Conservation (phyloP, 2,888 invertebrate species). For the Augiades crinisus region DNA sequence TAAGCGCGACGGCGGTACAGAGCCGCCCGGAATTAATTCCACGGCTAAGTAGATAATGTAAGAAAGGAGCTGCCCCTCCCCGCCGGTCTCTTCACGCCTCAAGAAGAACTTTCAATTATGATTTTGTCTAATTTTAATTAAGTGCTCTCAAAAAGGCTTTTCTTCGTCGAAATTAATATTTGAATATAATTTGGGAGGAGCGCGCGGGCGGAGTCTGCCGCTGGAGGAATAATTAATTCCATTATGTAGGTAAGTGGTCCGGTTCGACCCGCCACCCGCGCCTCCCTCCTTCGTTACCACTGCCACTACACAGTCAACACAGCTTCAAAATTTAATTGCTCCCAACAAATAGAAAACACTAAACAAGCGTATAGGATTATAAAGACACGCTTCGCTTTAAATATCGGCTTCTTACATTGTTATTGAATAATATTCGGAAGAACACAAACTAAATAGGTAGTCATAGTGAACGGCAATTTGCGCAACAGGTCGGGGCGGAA, state of each 20-base stretch:
- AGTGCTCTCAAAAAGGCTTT: slow-evolving; percentile 80
- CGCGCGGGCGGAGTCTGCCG: slow-evolving; percentile 80
- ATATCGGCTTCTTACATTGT: not conserved
- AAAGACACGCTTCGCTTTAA: not conserved
- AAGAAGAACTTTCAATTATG: slow-evolving; percentile 81
- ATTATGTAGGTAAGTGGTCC: slow-evolving; percentile 73
- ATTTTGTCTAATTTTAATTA: slow-evolving; percentile 82
- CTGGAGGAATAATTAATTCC: slow-evolving; percentile 78
- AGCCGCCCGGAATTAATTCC: slow-evolving; percentile 71
- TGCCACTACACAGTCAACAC: slow-evolving; percentile 22
- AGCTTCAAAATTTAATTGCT: slow-evolving; percentile 27
- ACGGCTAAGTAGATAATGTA: slow-evolving; percentile 76
- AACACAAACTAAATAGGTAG: slow-evolving; percentile 11
- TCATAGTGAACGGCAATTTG: slow-evolving; percentile 54
- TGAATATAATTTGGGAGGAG: slow-evolving; percentile 80
- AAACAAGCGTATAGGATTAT: not conserved
- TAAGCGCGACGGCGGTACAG: slow-evolving; percentile 57
- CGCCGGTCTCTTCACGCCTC: slow-evolving; percentile 73
- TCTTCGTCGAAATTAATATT: slow-evolving; percentile 81
- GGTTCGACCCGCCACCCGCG: slow-evolving; percentile 43
- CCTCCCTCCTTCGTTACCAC: slow-evolving; percentile 26
- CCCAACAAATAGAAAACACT: slow-evolving; percentile 5
- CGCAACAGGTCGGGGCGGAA: slow-evolving; percentile 81
- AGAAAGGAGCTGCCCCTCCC: slow-evolving; percentile 61
- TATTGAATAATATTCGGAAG: slow-evolving; percentile 1